phyloP scores from a whole-genome alignment of 2,113 vertebrate genomes.

The Oryzias javanicus region DNA sequence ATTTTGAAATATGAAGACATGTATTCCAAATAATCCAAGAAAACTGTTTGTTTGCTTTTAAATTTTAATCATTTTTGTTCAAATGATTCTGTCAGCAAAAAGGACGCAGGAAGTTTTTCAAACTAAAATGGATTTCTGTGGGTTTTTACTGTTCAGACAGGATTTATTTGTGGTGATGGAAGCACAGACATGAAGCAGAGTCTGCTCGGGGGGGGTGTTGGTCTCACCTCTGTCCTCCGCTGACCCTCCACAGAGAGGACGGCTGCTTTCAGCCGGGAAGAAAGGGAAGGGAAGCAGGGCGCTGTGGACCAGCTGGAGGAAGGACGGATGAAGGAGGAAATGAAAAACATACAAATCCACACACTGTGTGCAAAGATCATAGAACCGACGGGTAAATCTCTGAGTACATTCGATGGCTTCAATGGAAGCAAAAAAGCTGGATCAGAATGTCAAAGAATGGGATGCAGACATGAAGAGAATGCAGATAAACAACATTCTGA shows the following conservation, averaged over 20 bases:
- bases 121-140: too few relatives aligned
- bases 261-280: slow-evolving; percentile 32
- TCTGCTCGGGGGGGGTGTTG: neutral
- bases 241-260: slow-evolving; percentile 48
- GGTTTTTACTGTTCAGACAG: too few relatives aligned
- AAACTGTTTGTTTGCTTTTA: too few relatives aligned
- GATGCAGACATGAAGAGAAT: too few relatives aligned
- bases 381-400: neutral
- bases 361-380: neutral
- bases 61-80: too few relatives aligned
- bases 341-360: neutral
- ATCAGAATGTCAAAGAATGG: neutral
- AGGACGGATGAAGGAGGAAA: slow-evolving; percentile 19
- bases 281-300: slow-evolving; percentile 33
- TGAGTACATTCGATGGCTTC: neutral
- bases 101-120: too few relatives aligned
- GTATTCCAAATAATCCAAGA: too few relatives aligned
- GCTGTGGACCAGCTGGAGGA: slow-evolving; percentile 52
- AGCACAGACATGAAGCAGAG: neutral
- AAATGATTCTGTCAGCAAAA: too few relatives aligned
- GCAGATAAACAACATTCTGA: too few relatives aligned
- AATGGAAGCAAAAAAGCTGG: neutral
- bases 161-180: too few relatives aligned
- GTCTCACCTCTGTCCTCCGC: slow-evolving; percentile 63
- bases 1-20: too few relatives aligned